Evolutionary conservation across 35 echinoderm and acorn worm genomes (phyloP), one percentile per base, ranked within the genome.

Genomic region (Patiria miniata): DNA sequence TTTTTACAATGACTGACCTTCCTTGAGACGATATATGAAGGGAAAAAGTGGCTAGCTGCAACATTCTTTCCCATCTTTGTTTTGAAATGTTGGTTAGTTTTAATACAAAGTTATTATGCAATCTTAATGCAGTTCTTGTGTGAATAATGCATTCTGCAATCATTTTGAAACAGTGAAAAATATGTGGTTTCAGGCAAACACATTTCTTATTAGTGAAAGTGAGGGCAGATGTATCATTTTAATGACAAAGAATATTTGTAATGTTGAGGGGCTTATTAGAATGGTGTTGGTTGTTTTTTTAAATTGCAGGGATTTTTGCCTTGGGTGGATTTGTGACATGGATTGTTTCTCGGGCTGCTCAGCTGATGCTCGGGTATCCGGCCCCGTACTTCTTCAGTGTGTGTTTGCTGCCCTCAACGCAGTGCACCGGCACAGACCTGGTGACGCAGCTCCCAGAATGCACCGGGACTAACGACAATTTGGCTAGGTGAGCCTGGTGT

Each of bases 311-410:
- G 52, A 78, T 90, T 38, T 90, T 90, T 58, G 34, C 52, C 2
- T 19, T 90, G 34, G 88, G 88, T 78, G 81, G 77, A 56, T 90
- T 90, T 38, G 8, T 69, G 15, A 84, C 81, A 0, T 90, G 88
- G 88, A 83, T 90, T 22, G 28, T 90, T 29, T 77, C 65, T 14
- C 81, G 88, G 36, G 68, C 88, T 54, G 61, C 80, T 54, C 80
- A 90, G 40, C 33, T 90, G 5, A 59, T 90, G 12, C 81, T 84
- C 0, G 58, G 80, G 14, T 81, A 68, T 8, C 88, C 88, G 7
- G 58, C 88, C 19, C 88, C 88, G 5, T 34, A 90, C 36, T 90
- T 90, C 81, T 90, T 90, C 80, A 40, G 80, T 53, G 59, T 33
- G 36, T 76, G 80, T 32, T 29, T 57, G 34, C 68, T 88, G 26